Evolutionary conservation across 2,888 invertebrate species (phyloP).

Genomic region (Pandemis cinnamomeana): DNA sequence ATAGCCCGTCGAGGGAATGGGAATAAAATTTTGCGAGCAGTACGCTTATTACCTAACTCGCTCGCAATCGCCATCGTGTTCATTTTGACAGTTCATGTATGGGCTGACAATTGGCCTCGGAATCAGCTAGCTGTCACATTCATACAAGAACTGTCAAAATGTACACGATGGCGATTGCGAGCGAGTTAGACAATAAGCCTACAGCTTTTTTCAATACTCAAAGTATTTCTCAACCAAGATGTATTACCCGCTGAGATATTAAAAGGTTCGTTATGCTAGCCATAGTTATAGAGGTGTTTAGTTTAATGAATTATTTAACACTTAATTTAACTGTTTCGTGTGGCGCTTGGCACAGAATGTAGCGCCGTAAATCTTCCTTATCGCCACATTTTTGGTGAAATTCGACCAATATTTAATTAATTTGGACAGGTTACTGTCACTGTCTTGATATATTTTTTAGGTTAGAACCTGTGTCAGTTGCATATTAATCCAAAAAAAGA

Average conservation of each 20-base stretch:
- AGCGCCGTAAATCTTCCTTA: slow-evolving; percentile 20
- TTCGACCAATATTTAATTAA: slow-evolving; percentile 22
- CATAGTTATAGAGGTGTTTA: neutral
- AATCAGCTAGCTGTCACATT: no score
- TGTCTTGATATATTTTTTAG: slow-evolving; percentile 20
- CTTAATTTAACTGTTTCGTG: slow-evolving; percentile 29
- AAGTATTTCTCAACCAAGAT: no score
- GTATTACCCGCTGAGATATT: neutral
- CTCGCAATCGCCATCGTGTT: no score
- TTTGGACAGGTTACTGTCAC: neutral
- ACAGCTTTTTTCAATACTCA: no score
- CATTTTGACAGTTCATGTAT: no score
- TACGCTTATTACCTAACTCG: no score
- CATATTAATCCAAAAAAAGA: neutral
- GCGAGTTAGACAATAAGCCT: no score
- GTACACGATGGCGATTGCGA: no score
- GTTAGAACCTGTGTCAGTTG: slow-evolving; percentile 8
- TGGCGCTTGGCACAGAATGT: slow-evolving; percentile 31
- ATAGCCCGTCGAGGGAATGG: no score
- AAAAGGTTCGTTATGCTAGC: slow-evolving; percentile 13
- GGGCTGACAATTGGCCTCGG: no score
- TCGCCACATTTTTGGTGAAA: slow-evolving; percentile 19
- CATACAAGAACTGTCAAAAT: no score
- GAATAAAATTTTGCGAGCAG: no score
- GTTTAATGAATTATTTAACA: slow-evolving; percentile 37